Conservation (phyloP, 2,888 invertebrate species). For the Lottia scabra region DNA sequence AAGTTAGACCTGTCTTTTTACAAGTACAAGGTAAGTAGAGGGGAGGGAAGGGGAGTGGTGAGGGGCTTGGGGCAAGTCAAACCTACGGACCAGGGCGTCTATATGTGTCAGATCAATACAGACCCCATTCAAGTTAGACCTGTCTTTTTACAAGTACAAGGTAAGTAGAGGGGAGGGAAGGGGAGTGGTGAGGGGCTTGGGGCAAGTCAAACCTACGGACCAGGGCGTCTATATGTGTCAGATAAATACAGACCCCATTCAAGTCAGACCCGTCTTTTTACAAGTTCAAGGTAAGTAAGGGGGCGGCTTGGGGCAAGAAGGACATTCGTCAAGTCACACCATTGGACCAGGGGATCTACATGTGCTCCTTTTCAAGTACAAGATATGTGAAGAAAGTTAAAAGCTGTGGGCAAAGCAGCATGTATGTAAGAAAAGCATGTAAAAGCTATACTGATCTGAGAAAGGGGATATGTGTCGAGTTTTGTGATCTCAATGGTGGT, state of each 20-base stretch:
- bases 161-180: conserved; percentile 34
- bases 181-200: background rate
- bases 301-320: background rate
- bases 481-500: no score
- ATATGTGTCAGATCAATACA: conserved; percentile 64
- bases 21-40: conserved; percentile 58
- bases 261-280: conserved; percentile 56
- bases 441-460: no score
- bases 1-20: conserved; percentile 57
- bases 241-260: conserved; percentile 63
- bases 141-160: conserved; percentile 61
- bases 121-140: conserved; percentile 60
- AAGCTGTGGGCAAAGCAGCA: no score
- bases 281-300: conserved; percentile 56
- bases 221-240: conserved; percentile 48
- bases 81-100: background rate
- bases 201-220: conserved; percentile 6
- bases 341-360: conserved; percentile 16
- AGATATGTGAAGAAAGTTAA: no score
- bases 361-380: no score
- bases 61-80: conserved; percentile 1
- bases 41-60: background rate
- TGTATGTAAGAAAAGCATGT: no score
- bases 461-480: no score
- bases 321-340: conserved; percentile 2